Percentiles rank a stretch among this genome's conserved stretches.
phyloP scores from a whole-genome alignment of 2,113 vertebrate species.

The Ceyx cyanopectus region DNA sequence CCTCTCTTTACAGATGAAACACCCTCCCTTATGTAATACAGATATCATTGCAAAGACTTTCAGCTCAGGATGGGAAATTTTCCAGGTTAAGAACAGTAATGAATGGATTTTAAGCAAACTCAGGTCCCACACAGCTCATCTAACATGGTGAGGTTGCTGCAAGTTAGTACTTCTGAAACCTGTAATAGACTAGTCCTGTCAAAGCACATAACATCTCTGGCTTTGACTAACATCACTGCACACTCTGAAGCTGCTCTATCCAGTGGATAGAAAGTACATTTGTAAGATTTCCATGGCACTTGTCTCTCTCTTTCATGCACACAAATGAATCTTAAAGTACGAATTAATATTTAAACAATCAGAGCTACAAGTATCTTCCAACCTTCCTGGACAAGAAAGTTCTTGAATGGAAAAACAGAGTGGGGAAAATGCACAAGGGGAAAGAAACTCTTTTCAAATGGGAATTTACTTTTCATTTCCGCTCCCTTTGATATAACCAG shows the following conservation, averaged over 20 bases:
- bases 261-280: neutral
- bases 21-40: neutral
- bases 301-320: neutral
- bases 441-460: neutral
- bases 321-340: neutral
- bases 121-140: neutral
- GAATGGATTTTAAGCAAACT: conserved; percentile 45
- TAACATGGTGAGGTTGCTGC: conserved; percentile 26
- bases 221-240: conserved; percentile 2
- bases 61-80: conserved; percentile 13
- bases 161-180: conserved; percentile 58
- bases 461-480: conserved; percentile 38
- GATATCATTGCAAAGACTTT: conserved; percentile 37
- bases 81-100: conserved; percentile 13
- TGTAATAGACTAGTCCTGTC: conserved; percentile 46
- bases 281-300: conserved; percentile 32
- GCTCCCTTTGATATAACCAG: conserved; percentile 33
- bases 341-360: conserved; percentile 57
- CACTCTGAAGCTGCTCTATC: neutral
- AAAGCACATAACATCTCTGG: conserved; percentile 30
- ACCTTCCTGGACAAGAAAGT: neutral
- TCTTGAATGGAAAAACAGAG: neutral
- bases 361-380: conserved; percentile 16
- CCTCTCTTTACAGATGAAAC: neutral
- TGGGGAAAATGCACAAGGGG: neutral